Base-by-base conservation (phyloP, 2,113 vertebrate genomes). In the Amazona guildingii region DNA sequence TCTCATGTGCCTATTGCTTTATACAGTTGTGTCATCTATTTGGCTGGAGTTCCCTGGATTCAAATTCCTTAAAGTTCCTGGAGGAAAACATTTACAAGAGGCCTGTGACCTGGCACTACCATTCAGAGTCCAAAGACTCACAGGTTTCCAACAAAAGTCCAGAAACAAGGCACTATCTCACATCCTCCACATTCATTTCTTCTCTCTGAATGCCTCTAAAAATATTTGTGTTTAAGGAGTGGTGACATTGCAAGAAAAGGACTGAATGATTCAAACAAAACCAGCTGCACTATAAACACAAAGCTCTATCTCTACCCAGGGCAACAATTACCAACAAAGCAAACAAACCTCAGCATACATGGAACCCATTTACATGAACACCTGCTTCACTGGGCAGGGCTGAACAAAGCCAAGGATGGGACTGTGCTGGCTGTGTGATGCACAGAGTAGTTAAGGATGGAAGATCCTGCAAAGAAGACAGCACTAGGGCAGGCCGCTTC, bases 201-300 rank as follows among this genome's bases (percentile, higher is more conserved):
- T 44, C n/a, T 67, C 73, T 64, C 76, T 69, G 57, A 66, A 87
- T 44, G 66, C 63, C 84, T 93, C 66, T 61, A 62, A 73, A 92
- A 97, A 92, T 86, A 92, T 95, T 95, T 97, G 87, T 87, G 33
- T 84, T 96, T 67, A 82, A 95, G 95, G 96, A 92, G 95, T 57
- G 94, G 89, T 74, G 69, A 49, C 41, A 57, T 79, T 66, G 70
- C 72, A 49, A 57, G 48, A 54, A n/a, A 84, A 82, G 35, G 33
- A 39, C 51, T 68, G 84, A 55, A 55, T 21, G 66, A 75, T 62
- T 85, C 72, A 91, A 88, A 75, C 63, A 74, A 86, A 91, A 83
- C 79, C 90, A 86, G 57, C 66, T 66, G 61, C 66, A 43, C 61
- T 76, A 39, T 55, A 79, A 90, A 90, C 74, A 95, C 82, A 62